Base-by-base conservation (phyloP, 1,140 invertebrate species). In the Apis laboriosa region DNA sequence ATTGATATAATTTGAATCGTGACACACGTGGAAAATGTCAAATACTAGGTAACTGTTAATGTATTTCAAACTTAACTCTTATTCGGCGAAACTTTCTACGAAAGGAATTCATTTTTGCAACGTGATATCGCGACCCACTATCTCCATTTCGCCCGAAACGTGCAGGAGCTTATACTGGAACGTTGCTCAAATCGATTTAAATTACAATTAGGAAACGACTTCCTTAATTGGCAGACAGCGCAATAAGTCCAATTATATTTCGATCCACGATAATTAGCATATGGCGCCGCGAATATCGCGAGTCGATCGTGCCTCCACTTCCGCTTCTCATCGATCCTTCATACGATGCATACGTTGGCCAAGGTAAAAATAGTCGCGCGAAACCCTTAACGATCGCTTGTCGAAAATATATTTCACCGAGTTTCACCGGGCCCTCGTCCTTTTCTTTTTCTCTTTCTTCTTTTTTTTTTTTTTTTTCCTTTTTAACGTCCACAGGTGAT, bases 401-500 rank as follows among this genome's bases (percentile, higher is more conserved):
- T 63, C 77, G 55, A 81, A 75, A 76, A 81, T 81, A 81, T 76
- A 43, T 43, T 43, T 43, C 34, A 43, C 34, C 34, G 34, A 43
- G 34, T 43, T 43, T 43, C 34, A 43, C 34, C 34, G 34, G 34
- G 34, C 34, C 34, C 34, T 43, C 34, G 34, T 43, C 34, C 5
- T 43, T 43, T 43, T 43, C 34, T 43, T 0, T 7, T 43, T 43
- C 34, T 43, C 34, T 34, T 4, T 34, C 28, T 43, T 34, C 34
- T 34, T 2, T 34, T 3, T 34, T 34, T 43, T 7, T 43, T 43
- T 7, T 43, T 4, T 73, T 60, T 34, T 66, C 70, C 53, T 87
- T 79, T 76, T 86, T 86, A 79, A 68, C 86, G 79, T 88, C 63
- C 75, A 71, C 83, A 80, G 76, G 78, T 88, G 88, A 89, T 88